Conservation (phyloP, 2,888 invertebrate species). For the Ametastegia equiseti region DNA sequence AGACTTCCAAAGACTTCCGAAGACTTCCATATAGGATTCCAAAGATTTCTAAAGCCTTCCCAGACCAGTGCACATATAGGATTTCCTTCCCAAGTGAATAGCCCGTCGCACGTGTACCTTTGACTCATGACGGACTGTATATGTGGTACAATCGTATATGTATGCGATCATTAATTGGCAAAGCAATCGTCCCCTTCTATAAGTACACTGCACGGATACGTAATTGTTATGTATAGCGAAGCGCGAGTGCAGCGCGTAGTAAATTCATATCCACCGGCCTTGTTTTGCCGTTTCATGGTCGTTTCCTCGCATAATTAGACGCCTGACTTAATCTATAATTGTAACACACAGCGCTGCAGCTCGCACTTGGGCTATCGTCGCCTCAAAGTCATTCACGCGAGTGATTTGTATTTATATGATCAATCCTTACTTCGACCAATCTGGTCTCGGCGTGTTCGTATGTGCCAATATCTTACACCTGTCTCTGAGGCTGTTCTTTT, state of each 20-base stretch:
- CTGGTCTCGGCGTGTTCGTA: conserved; percentile 77
- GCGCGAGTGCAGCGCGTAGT: conserved; percentile 6
- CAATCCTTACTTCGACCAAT: conserved; percentile 68
- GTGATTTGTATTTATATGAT: background rate
- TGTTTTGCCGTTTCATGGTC: conserved; percentile 20
- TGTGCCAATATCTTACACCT: conserved; percentile 76
- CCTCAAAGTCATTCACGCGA: background rate
- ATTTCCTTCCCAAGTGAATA: too few relatives aligned
- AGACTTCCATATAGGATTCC: too few relatives aligned
- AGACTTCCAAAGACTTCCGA: too few relatives aligned
- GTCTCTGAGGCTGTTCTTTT: conserved; percentile 75
- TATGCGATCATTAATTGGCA: conserved; percentile 20
- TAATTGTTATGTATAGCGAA: background rate
- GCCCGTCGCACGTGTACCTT: background rate
- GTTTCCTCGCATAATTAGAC: conserved; percentile 23
- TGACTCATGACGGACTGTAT: background rate
- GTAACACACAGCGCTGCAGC: background rate
- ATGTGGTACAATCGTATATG: too few relatives aligned
- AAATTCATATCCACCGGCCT: background rate
- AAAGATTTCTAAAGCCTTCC: too few relatives aligned
- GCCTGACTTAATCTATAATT: conserved; percentile 32
- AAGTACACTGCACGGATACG: background rate
- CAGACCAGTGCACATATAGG: too few relatives aligned
- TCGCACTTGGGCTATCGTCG: background rate
- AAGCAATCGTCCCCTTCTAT: conserved; percentile 11